Percentiles rank a stretch among this genome's conserved stretches.
Conservation (phyloP, 2,113 vertebrate genomes). For the Lepisosteus oculatus region DNA sequence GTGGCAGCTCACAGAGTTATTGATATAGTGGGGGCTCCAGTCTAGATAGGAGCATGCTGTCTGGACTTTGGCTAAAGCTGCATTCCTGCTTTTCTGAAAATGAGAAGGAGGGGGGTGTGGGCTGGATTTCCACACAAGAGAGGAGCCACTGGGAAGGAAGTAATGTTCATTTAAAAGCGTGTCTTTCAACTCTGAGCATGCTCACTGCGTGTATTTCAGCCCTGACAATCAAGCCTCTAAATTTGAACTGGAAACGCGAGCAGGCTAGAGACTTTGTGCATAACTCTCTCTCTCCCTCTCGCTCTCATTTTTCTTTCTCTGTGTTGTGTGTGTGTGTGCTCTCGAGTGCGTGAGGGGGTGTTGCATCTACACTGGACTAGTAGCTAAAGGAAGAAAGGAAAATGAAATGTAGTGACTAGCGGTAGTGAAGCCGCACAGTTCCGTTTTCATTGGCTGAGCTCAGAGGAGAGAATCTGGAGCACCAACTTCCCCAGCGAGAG, state of each 20-base stretch:
- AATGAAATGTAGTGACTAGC: conserved; percentile 23
- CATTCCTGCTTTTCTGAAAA: conserved; percentile 74
- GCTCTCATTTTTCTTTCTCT: conserved; percentile 32
- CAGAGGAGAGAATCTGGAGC: conserved; percentile 20
- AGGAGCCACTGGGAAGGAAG: conserved; percentile 81
- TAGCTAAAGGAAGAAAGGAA: conserved; percentile 28
- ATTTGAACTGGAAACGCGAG: conserved; percentile 72
- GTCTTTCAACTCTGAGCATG: conserved; percentile 73
- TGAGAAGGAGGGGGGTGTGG: conserved; percentile 22
- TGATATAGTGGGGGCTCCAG: conserved; percentile 20
- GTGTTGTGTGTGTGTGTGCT: conserved; percentile 32
- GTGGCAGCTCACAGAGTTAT: conserved; percentile 20
- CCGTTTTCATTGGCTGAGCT: not conserved
- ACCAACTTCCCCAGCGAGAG: conserved; percentile 31
- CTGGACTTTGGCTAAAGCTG: conserved; percentile 74
- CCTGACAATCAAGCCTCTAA: conserved; percentile 73
- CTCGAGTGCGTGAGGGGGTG: conserved; percentile 40
- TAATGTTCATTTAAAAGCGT: conserved; percentile 78
- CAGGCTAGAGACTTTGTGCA: conserved; percentile 67
- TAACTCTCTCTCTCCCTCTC: conserved; percentile 41
- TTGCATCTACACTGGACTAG: conserved; percentile 37
- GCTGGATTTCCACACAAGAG: conserved; percentile 57
- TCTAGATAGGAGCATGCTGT: conserved; percentile 37
- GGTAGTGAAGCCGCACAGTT: conserved; percentile 1
- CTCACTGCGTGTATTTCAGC: conserved; percentile 66